phyloP scores from a whole-genome alignment of 2,113 vertebrate genomes.

The Corvus moneduloides region DNA sequence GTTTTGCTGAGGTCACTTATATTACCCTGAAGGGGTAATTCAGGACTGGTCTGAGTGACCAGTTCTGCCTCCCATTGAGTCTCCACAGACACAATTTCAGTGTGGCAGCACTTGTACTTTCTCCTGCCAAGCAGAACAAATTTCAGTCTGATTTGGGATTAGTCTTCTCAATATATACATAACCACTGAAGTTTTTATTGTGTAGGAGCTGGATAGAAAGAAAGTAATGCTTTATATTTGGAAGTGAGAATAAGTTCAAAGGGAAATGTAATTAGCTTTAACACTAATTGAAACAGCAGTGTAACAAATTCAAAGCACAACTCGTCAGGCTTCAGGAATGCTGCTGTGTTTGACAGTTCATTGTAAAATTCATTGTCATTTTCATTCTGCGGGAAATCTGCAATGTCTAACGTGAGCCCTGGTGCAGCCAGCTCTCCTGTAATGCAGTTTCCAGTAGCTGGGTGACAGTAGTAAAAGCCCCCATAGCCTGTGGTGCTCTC shows the following conservation, averaged over 20 bases:
- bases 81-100: neutral
- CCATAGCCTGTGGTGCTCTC: neutral
- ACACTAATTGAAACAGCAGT: neutral
- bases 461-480: neutral
- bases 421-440: neutral
- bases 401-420: fast-evolving
- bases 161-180: neutral
- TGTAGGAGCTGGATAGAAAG: neutral
- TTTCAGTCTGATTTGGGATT: neutral
- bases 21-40: neutral
- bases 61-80: neutral
- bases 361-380: neutral
- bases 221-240: neutral
- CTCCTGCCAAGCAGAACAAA: neutral
- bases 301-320: neutral
- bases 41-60: neutral
- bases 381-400: neutral
- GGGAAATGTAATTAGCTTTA: neutral
- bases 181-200: neutral
- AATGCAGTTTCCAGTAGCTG: neutral
- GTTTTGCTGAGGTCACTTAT: neutral
- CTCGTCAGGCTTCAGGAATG: neutral
- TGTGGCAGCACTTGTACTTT: neutral
- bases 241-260: neutral
- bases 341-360: neutral